Evolutionary conservation across 1,140 invertebrate species (phyloP).

Genomic region (Druon quercuslanigerum): DNA sequence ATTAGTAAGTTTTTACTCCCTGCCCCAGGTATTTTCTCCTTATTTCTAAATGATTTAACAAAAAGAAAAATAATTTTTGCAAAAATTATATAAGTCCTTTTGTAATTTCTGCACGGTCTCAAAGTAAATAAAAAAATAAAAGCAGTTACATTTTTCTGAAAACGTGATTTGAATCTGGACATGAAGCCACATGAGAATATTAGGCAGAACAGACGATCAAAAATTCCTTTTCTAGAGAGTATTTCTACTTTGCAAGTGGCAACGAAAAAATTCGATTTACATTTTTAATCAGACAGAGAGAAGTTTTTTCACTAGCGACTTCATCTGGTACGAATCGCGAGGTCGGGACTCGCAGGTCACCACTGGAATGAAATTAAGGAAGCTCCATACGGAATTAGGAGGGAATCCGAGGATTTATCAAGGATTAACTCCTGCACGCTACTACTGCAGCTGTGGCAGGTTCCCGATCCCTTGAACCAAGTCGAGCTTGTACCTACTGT

Average conservation of each 20-base stretch:
- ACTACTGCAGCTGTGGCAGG: constrained; percentile 28
- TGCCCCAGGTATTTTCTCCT: no score
- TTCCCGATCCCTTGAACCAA: constrained; percentile 39
- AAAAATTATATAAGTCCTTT: no score
- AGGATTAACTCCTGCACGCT: constrained; percentile 56
- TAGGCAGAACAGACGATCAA: background rate
- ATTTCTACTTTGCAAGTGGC: background rate
- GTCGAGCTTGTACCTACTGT: constrained; percentile 20
- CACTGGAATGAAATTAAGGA: constrained; percentile 60
- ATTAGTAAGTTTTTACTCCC: no score
- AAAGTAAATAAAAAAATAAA: background rate
- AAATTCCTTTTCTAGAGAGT: constrained; percentile 23
- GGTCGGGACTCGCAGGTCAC: constrained; percentile 29
- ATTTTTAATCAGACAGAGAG: constrained; percentile 27
- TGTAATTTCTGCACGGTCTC: no score
- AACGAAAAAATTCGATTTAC: constrained; percentile 16
- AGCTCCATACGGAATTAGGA: constrained; percentile 61
- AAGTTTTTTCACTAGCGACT: constrained; percentile 4
- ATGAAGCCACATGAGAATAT: constrained; percentile 12
- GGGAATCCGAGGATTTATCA: constrained; percentile 61
- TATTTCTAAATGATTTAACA: no score
- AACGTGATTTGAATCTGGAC: background rate
- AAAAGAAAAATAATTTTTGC: no score
- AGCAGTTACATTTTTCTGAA: background rate
- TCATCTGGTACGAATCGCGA: constrained; percentile 32